Percentiles rank a stretch among this genome's conserved stretches.
These are phyloP conservation scores for Drosophila ustulata DNA, from an alignment of 2,888 invertebrate species.

Conservation along the genomic window DNA sequence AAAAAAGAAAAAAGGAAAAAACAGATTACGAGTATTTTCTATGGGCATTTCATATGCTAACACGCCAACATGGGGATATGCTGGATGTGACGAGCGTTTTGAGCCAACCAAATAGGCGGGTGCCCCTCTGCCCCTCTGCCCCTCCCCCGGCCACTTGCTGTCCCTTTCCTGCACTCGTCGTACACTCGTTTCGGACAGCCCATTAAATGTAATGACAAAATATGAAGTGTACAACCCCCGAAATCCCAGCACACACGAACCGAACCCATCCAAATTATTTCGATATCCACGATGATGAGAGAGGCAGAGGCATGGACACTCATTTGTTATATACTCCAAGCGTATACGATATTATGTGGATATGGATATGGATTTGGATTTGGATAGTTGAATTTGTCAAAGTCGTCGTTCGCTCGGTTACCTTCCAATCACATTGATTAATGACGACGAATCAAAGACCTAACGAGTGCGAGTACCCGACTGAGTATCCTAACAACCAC, in stretches of 20 bases:
- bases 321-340: constrained; percentile 39
- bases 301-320: constrained; percentile 39
- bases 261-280: constrained; percentile 45
- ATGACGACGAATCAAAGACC: constrained; percentile 17
- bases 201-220: constrained; percentile 83
- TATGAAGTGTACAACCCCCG: constrained; percentile 50
- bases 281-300: constrained; percentile 43
- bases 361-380: background rate
- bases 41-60: constrained; percentile 57
- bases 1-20: constrained; percentile 32
- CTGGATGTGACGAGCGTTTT: constrained; percentile 28
- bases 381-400: constrained; percentile 56
- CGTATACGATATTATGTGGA: background rate
- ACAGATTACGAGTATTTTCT: constrained; percentile 50
- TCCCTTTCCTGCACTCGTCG: background rate
- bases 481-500: constrained; percentile 12
- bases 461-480: constrained; percentile 15
- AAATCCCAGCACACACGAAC: background rate
- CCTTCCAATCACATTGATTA: constrained; percentile 32
- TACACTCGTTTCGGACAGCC: constrained; percentile 59
- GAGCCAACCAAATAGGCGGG: constrained; percentile 50
- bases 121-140: constrained; percentile 23
- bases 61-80: constrained; percentile 39
- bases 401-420: constrained; percentile 38
- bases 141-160: background rate